Base-by-base conservation (phyloP, 2,888 invertebrate species). In the Scelioninae gen. 1 region DNA sequence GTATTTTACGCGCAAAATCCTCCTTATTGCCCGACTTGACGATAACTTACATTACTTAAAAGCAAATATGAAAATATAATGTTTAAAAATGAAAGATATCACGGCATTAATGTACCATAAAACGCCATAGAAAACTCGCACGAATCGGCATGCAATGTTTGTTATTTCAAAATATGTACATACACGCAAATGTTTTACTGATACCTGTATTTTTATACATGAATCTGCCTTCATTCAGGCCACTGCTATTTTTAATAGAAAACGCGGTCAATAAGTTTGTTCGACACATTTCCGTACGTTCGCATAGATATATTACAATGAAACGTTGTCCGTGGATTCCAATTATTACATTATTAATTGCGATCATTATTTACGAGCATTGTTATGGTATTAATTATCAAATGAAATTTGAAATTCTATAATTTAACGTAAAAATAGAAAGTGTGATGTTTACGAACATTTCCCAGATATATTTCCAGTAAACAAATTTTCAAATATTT, bases 1-100 rank as follows among this genome's bases (percentile, higher is more conserved):
- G 34, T 69, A 69, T 69, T 69, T 69, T 69, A 69, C 45, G 56
- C 56, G 45, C n/a, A 47, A 69, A 56, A 56, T 56, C 56, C 45
- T 69, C 56, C 56, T 69, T 69, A 56, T 69, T 69, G 56, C 13
- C 43, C n/a, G 68, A 69, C 56, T 56, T 45, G 47, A 16, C 68
- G 56, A 56, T 69, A 69, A 69, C 58, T 58, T 58, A 10, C n/a
- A 47, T 34, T 58, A 58, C 56, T 69, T 56, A 69, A 69, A 69
- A 56, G 23, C 69, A 69, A 47, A 47, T 47, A 49, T 38, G 13
- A 45, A 58, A 34, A 51, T 60, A 38, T 60, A 38, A 58, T 51
- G 16, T 60, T 11, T 34, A 71, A 60, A 71, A 60, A 71, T 60
- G 32, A 34, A 43, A 53, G 68, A 60, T 49, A 40, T 40, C n/a